Evolutionary conservation across 2,888 invertebrate species (phyloP).

Genomic region (Plusia festucae): DNA sequence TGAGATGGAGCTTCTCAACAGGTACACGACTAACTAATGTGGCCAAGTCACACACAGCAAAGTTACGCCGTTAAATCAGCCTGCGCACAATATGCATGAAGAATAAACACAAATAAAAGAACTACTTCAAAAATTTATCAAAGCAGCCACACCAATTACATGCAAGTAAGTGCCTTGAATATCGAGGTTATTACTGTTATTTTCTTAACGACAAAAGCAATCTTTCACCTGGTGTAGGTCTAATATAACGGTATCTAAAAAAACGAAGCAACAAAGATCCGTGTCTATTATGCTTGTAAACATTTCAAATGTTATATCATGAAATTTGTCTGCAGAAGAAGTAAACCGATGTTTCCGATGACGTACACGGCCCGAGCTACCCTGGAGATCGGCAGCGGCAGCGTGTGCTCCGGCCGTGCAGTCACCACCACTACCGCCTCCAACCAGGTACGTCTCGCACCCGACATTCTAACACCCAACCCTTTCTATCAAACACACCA

Average conservation of each 20-base stretch:
- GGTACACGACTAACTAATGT: slow-evolving; percentile 52
- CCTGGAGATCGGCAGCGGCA: slow-evolving; percentile 87
- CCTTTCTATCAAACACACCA: slow-evolving; percentile 24
- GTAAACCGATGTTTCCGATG: slow-evolving; percentile 85
- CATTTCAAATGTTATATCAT: not conserved
- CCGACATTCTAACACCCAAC: slow-evolving; percentile 21
- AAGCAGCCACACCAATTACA: not conserved
- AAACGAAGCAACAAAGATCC: not conserved
- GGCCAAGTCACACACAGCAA: not conserved
- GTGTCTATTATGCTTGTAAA: not conserved
- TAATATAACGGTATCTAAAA: too few species aligned
- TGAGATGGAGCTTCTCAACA: slow-evolving; percentile 72
- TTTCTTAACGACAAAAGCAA: not conserved
- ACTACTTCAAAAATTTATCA: too few species aligned
- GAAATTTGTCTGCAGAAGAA: slow-evolving; percentile 78
- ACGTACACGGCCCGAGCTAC: slow-evolving; percentile 88
- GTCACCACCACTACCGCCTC: slow-evolving; percentile 87
- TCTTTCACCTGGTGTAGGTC: too few species aligned
- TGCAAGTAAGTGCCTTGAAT: not conserved
- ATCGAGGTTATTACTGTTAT: not conserved
- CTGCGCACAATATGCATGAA: too few species aligned
- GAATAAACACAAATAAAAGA: too few species aligned
- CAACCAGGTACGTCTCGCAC: slow-evolving; percentile 85
- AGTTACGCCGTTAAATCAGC: too few species aligned
- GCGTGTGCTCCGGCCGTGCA: slow-evolving; percentile 86